phyloP scores from a whole-genome alignment of 1,140 invertebrate genomes.

The Eurytemora carolleeae region DNA sequence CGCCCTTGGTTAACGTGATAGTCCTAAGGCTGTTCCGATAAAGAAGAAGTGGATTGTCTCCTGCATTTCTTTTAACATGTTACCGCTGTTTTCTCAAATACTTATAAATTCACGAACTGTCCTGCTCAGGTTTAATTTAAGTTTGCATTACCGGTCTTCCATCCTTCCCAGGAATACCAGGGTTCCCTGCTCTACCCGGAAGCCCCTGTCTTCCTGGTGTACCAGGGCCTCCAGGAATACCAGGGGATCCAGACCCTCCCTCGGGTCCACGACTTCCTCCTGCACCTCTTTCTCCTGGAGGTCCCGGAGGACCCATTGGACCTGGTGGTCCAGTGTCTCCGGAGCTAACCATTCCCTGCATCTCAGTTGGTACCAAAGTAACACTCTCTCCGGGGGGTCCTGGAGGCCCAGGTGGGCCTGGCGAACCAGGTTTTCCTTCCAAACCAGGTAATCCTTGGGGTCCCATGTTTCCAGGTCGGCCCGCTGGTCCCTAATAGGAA shows the following conservation, averaged over 20 bases:
- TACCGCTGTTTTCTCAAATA: too few relatives aligned
- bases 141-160: background rate
- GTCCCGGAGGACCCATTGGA: conserved; percentile 33
- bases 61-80: too few relatives aligned
- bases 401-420: conserved; percentile 46
- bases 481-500: conserved; percentile 41
- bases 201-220: conserved; percentile 31
- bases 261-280: background rate
- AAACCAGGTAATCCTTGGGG: conserved; percentile 51
- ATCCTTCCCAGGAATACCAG: background rate
- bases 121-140: too few relatives aligned
- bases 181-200: conserved; percentile 20
- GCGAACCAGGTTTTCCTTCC: conserved; percentile 41
- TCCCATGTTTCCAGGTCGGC: conserved; percentile 48
- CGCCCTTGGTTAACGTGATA: too few relatives aligned
- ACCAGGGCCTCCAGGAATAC: background rate
- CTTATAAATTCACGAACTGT: too few relatives aligned
- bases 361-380: conserved; percentile 48
- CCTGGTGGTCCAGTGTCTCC: conserved; percentile 28
- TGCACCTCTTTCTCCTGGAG: background rate
- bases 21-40: too few relatives aligned
- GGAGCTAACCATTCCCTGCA: conserved; percentile 46
- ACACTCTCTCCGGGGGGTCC: conserved; percentile 48
- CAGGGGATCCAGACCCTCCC: background rate
- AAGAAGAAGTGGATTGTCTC: too few relatives aligned